Base-by-base conservation (phyloP, 1,140 invertebrate species). In the Pinna nobilis region DNA sequence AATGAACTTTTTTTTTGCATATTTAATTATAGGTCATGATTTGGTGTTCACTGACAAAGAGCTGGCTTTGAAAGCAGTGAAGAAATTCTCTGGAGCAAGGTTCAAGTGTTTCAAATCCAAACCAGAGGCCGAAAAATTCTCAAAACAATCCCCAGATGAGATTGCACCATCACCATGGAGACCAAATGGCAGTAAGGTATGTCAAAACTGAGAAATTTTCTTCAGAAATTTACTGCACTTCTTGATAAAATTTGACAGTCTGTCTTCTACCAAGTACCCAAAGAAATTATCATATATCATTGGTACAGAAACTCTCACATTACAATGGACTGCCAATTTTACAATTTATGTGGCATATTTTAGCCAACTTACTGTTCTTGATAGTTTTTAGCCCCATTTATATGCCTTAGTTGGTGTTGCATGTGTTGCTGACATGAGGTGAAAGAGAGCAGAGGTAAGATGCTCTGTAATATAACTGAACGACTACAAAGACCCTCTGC, bases 51-150 rank as follows among this genome's bases (percentile, higher is more conserved):
- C 88, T 51, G 92, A 94, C 41, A 94, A 94, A 86, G 82, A 81
- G 5, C 92, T 93, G 79, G 95, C 94, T 0, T 84, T 96, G 47
- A 92, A 93, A 78, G 80, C 93, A 51, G 91, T 94, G 6, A 94
- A 94, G 76, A 91, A 92, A 71, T 91, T 93, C 82, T 94, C 94
- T 86, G 92, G 92, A 47, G 92, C 93, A 4, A 90, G 95, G 74
- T 92, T 96, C 73, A 96, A 96, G 84, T 91, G 91, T 3, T 96
- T 96, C 82, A 91, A 90, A 55, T 93, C 89, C 63, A 88, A 89
- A 64, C 89, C 92, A 66, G 94, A 95, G 80, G 95, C 95, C 3
- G 89, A 93, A 5, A 90, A 92, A 23, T 96, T 95, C 90, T 91
- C 93, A 2, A 28, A 51, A 23, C 57, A 60, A 25, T 44, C 59